Evolutionary conservation across 2,888 invertebrate genomes (phyloP).

Genomic region (Drosophila mettleri): DNA sequence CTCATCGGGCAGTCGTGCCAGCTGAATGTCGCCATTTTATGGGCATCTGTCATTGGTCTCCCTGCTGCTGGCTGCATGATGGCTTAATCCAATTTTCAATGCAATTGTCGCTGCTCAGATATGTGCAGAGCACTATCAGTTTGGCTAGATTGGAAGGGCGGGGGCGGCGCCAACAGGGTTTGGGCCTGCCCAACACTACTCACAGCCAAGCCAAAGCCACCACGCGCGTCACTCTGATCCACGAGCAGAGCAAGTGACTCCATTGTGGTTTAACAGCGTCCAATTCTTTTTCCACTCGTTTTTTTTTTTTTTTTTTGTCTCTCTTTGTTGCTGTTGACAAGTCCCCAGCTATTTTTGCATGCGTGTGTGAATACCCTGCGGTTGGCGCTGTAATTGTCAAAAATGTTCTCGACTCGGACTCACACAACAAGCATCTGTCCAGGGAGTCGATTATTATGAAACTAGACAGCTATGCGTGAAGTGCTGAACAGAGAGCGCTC

Average conservation of each 20-base stretch:
- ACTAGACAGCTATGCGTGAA: background rate
- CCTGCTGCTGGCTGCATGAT: constrained; percentile 46
- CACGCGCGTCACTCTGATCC: constrained; percentile 32
- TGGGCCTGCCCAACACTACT: constrained; percentile 11
- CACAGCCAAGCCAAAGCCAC: constrained; percentile 40
- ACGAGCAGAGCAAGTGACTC: constrained; percentile 50
- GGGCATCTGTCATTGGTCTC: constrained; percentile 62
- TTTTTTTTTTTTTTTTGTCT: constrained; percentile 1
- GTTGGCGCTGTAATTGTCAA: constrained; percentile 46
- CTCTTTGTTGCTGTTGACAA: constrained; percentile 37
- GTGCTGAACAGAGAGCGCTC: background rate
- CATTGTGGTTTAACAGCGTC: constrained; percentile 63
- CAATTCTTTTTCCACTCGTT: constrained; percentile 23
- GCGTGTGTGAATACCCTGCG: constrained; percentile 40
- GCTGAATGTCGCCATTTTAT: constrained; percentile 19
- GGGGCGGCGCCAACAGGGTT: background rate
- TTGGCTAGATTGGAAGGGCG: constrained; percentile 9
- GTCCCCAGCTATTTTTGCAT: constrained; percentile 46
- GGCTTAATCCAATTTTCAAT: constrained; percentile 75
- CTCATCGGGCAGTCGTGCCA: constrained; percentile 21
- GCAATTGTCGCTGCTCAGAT: constrained; percentile 72
- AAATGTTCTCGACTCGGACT: constrained; percentile 27
- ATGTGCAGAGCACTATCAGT: constrained; percentile 28
- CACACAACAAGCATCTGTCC: background rate
- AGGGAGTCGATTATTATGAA: constrained; percentile 7